Base-by-base conservation (phyloP, 2,113 vertebrate species). In the Xiphorhynchus elegans region DNA sequence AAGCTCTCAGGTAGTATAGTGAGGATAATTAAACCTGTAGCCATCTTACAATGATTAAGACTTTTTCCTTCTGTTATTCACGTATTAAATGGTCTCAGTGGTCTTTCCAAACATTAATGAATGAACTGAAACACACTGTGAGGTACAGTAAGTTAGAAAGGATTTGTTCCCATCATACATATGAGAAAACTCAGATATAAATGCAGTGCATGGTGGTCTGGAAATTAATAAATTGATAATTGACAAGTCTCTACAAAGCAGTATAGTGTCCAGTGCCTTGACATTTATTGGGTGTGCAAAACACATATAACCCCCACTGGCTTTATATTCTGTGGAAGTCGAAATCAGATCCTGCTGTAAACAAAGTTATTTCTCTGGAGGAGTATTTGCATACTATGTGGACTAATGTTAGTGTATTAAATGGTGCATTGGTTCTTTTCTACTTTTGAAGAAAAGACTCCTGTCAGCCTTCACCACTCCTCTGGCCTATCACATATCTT, bases 11-110 rank as follows among this genome's bases (percentile, higher is more conserved):
- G 28, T 40, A 81, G 33, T 7, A 76, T 62, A 80, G 46, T 60
- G 62, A 94, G 46, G 67, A 75, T 76, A 94, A 94, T 80, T 93
- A 96, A 95, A 84, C n/a, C 37, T 77, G 25, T 33, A 75, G 31
- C n/a, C 46, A 78, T 58, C 8, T 75, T 93, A 47, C 10, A 73
- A 26, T 39, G 84, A 88, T 92, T 94, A 95, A 88, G 67, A 67
- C 2, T 47, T 87, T 78, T 28, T 90, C 44, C 40, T 83, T 93
- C 66, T 77, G 11, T 68, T 89, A 37, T 25, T 28, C 33, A 91
- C 37, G 8, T 70, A 53, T 60, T 77, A 92, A 89, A 92, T 63
- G 11, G 46, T 74, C 89, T 92, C 64, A 53, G 19, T 62, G 37
- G 64, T 78, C 73, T 88, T 87, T 84, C 29, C 33, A 96, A 96